phyloP scores from a whole-genome alignment of 2,888 invertebrate species.

The Gasteruption jaculator region DNA sequence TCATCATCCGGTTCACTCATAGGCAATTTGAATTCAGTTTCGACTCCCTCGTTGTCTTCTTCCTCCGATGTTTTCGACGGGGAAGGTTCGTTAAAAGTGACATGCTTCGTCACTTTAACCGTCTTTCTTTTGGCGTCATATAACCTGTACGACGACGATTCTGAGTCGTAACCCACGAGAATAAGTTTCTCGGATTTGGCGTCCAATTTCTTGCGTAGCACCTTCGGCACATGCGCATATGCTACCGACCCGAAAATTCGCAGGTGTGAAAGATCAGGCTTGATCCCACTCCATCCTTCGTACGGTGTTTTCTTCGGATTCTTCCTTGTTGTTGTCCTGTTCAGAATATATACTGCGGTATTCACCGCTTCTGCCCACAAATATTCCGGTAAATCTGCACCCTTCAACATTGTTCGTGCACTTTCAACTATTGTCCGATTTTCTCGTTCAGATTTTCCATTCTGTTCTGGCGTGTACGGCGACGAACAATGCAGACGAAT shows the following conservation, averaged over 20 bases:
- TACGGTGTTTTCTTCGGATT: slow-evolving; percentile 18
- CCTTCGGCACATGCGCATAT: slow-evolving; percentile 22
- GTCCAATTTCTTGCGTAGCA: slow-evolving; percentile 25
- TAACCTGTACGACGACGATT: slow-evolving; percentile 19
- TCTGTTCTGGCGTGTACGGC: slow-evolving; percentile 18
- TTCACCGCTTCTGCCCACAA: slow-evolving; percentile 18
- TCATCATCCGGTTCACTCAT: not conserved
- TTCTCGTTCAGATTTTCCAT: slow-evolving; percentile 15
- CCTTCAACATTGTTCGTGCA: slow-evolving; percentile 16
- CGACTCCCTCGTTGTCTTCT: too few relatives aligned
- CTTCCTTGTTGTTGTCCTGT: slow-evolving; percentile 6
- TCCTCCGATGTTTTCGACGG: too few relatives aligned
- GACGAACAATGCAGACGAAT: slow-evolving; percentile 13
- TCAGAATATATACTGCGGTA: slow-evolving; percentile 12
- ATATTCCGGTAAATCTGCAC: not conserved
- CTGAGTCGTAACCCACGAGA: slow-evolving; percentile 24
- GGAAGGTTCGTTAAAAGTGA: slow-evolving; percentile 13
- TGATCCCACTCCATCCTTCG: slow-evolving; percentile 25
- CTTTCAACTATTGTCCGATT: slow-evolving; percentile 16
- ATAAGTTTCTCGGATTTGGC: slow-evolving; percentile 23
- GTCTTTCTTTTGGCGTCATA: slow-evolving; percentile 17
- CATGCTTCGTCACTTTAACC: slow-evolving; percentile 15
- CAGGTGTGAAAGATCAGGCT: slow-evolving; percentile 22
- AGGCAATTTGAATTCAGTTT: too few relatives aligned
- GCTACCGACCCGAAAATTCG: slow-evolving; percentile 22